These are phyloP conservation scores for Sinhomidia bicolor DNA, from an alignment of 2,888 invertebrate genomes.

Conservation along the genomic window DNA sequence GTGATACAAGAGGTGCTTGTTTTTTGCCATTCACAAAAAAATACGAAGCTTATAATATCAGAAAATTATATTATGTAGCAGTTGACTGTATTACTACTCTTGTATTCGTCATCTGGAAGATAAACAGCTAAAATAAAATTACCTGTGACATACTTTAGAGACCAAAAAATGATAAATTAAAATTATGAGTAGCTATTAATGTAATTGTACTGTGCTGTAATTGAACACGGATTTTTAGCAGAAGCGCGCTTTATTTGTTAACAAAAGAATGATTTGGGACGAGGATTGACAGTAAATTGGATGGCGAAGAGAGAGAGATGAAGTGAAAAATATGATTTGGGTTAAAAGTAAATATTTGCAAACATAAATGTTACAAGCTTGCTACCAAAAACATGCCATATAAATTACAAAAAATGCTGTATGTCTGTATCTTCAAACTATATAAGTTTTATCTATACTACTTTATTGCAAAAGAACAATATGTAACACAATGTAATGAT, in stretches of 20 bases:
- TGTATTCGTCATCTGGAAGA: constrained; percentile 35
- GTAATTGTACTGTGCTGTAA: not conserved
- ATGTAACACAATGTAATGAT: constrained; percentile 37
- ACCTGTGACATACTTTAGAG: constrained; percentile 71
- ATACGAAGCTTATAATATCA: constrained; percentile 25
- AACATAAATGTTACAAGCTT: constrained; percentile 25
- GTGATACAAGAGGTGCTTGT: constrained; percentile 14
- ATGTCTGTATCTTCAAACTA: constrained; percentile 38
- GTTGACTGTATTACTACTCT: constrained; percentile 30
- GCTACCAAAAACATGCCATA: constrained; percentile 41
- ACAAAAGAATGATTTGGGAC: too few relatives aligned
- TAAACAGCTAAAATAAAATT: constrained; percentile 33
- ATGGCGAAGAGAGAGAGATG: too few relatives aligned
- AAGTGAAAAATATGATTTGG: not conserved
- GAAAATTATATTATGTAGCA: constrained; percentile 14
- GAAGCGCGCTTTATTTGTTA: too few relatives aligned
- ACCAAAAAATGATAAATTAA: constrained; percentile 54
- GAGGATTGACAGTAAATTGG: too few relatives aligned
- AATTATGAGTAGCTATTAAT: not conserved
- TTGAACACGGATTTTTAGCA: too few relatives aligned
- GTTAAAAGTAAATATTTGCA: not conserved
- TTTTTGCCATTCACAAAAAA: constrained; percentile 11
- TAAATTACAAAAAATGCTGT: constrained; percentile 23
- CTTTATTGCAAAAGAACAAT: constrained; percentile 43
- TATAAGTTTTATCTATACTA: not conserved